Percentiles rank a stretch among this genome's conserved stretches.
Evolutionary conservation across 2,888 invertebrate species (phyloP).

Genomic region (Ennomos fuscantarius): DNA sequence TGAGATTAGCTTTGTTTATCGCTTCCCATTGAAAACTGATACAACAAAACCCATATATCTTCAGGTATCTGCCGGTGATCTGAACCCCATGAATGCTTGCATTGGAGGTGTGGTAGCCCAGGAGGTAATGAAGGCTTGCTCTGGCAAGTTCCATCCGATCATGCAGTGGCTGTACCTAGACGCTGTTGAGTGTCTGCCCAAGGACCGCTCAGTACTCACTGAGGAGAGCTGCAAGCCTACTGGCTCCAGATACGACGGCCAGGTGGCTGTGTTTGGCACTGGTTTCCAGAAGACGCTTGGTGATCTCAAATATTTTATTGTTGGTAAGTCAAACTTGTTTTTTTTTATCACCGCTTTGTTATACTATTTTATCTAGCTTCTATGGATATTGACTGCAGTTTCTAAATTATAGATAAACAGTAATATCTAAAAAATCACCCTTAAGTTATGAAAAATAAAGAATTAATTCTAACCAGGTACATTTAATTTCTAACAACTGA

Average conservation of each 20-base stretch:
- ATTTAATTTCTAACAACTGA: too few relatives aligned
- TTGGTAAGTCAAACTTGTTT: slow-evolving; percentile 79
- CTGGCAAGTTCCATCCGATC: slow-evolving; percentile 97
- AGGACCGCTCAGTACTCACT: slow-evolving; percentile 85
- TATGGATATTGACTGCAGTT: too few relatives aligned
- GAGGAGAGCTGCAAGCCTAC: slow-evolving; percentile 90
- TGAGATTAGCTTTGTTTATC: too few relatives aligned
- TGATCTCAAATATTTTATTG: slow-evolving; percentile 91
- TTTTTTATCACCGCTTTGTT: too few relatives aligned
- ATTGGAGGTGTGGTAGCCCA: slow-evolving; percentile 99
- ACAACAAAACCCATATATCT: neutral
- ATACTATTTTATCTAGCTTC: too few relatives aligned
- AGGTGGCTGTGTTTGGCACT: slow-evolving; percentile 96
- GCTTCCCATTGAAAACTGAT: too few relatives aligned
- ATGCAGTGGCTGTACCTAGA: slow-evolving; percentile 98
- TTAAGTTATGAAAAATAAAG: too few relatives aligned
- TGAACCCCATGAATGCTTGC: slow-evolving; percentile 96
- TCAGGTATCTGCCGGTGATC: slow-evolving; percentile 89
- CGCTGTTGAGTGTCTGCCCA: slow-evolving; percentile 96
- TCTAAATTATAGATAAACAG: too few relatives aligned
- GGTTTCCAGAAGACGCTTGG: slow-evolving; percentile 95
- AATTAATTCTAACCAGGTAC: too few relatives aligned
- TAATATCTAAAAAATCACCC: too few relatives aligned
- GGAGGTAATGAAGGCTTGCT: slow-evolving; percentile 99
- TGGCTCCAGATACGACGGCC: slow-evolving; percentile 93